phyloP scores from a whole-genome alignment of 2,888 invertebrate species.

The Athetis lepigone region DNA sequence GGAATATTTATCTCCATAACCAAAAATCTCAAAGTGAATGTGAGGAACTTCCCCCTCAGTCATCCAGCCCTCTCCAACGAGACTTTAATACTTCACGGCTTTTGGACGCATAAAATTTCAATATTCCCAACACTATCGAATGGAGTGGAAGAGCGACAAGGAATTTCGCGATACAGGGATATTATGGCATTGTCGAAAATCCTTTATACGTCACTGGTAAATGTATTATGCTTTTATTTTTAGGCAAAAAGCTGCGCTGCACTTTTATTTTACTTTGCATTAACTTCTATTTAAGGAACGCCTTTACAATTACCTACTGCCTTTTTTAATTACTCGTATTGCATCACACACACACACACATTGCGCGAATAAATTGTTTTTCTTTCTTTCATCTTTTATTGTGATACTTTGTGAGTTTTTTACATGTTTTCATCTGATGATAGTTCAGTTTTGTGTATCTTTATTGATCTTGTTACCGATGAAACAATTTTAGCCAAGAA shows the following conservation, averaged over 20 bases:
- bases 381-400: too few relatives aligned
- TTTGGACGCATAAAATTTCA: slow-evolving; percentile 63
- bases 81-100: slow-evolving; percentile 67
- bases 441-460: neutral
- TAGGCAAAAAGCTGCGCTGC: neutral
- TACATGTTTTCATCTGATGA: neutral
- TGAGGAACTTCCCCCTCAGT: slow-evolving; percentile 45
- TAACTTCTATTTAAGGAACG: neutral
- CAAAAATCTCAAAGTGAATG: slow-evolving; percentile 47
- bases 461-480: neutral
- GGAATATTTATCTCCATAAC: slow-evolving; percentile 36
- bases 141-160: slow-evolving; percentile 56
- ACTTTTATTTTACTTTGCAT: neutral
- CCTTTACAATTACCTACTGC: slow-evolving; percentile 1
- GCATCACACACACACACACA: too few relatives aligned
- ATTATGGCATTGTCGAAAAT: slow-evolving; percentile 34
- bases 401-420: neutral
- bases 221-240: slow-evolving; percentile 33
- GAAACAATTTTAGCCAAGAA: neutral
- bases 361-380: too few relatives aligned
- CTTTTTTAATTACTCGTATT: slow-evolving; percentile 3
- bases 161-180: slow-evolving; percentile 42
- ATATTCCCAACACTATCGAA: slow-evolving; percentile 61
- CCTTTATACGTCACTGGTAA: slow-evolving; percentile 16
- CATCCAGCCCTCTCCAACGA: slow-evolving; percentile 45